phyloP scores from a whole-genome alignment of 1,140 invertebrate species.

The Musca domestica region DNA sequence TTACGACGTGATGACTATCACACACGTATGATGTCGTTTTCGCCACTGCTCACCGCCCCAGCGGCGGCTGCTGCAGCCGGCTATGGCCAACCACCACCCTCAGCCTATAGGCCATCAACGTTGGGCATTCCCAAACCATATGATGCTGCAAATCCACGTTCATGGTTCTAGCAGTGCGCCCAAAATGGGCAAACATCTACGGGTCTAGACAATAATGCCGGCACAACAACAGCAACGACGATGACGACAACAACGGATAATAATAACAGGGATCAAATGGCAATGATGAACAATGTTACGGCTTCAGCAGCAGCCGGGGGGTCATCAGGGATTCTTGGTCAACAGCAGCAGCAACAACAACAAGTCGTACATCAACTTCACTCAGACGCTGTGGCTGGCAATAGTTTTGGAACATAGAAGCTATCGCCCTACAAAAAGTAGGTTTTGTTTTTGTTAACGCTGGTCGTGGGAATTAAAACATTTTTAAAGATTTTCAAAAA shows the following conservation, averaged over 20 bases:
- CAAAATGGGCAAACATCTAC: constrained; percentile 11
- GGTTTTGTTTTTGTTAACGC: too few relatives aligned
- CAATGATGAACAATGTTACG: too few relatives aligned
- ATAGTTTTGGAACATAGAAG: too few relatives aligned
- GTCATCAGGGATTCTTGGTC: too few relatives aligned
- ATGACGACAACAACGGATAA: not conserved
- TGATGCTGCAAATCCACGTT: constrained; percentile 55
- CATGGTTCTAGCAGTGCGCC: constrained; percentile 55
- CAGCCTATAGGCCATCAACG: constrained; percentile 59
- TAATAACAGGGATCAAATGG: not conserved
- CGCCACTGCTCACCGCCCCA: constrained; percentile 58
- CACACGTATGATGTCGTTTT: constrained; percentile 59
- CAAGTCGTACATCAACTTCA: too few relatives aligned
- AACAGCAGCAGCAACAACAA: too few relatives aligned
- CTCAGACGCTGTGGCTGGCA: too few relatives aligned
- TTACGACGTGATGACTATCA: constrained; percentile 64
- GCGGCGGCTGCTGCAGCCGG: constrained; percentile 54
- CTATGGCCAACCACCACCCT: constrained; percentile 59
- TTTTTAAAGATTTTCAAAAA: too few relatives aligned
- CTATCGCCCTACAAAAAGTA: too few relatives aligned
- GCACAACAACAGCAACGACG: not conserved
- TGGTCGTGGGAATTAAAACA: too few relatives aligned
- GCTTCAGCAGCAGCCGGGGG: too few relatives aligned
- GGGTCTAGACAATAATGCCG: not conserved
- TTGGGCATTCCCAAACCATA: constrained; percentile 68